Conservation (phyloP, 2,113 vertebrate species). For the Aphelocoma coerulescens region DNA sequence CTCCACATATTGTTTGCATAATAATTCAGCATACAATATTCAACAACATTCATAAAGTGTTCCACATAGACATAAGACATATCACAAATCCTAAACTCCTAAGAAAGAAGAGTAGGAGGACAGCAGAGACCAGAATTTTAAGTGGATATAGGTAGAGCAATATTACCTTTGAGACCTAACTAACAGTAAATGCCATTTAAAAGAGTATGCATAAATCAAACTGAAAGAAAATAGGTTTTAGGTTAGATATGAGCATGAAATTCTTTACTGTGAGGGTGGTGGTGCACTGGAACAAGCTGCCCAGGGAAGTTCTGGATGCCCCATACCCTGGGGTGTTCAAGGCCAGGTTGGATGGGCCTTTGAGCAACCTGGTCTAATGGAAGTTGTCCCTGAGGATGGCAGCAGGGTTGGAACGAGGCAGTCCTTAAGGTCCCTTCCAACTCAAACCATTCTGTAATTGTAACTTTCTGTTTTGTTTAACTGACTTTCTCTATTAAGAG, state of each 20-base stretch:
- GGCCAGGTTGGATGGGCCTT: background rate
- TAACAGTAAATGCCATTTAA: background rate
- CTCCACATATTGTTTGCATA: background rate
- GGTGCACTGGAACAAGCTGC: background rate
- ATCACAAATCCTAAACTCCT: background rate
- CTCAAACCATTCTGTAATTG: background rate
- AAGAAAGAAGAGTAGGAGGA: background rate
- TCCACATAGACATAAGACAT: background rate
- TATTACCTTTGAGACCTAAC: background rate
- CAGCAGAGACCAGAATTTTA: background rate
- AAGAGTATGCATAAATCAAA: background rate
- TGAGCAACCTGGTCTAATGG: background rate
- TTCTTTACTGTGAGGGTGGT: background rate
- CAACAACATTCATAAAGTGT: background rate
- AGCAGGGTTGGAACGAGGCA: rapidly evolving
- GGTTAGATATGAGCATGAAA: background rate
- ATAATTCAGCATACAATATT: background rate
- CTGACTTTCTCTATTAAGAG: background rate
- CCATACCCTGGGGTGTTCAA: background rate
- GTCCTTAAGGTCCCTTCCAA: background rate
- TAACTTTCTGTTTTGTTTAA: background rate
- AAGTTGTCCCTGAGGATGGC: background rate
- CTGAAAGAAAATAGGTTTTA: background rate
- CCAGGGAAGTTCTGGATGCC: background rate
- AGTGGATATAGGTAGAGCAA: background rate